Conservation (phyloP, 2,113 vertebrate genomes). For the Noctilio leporinus region DNA sequence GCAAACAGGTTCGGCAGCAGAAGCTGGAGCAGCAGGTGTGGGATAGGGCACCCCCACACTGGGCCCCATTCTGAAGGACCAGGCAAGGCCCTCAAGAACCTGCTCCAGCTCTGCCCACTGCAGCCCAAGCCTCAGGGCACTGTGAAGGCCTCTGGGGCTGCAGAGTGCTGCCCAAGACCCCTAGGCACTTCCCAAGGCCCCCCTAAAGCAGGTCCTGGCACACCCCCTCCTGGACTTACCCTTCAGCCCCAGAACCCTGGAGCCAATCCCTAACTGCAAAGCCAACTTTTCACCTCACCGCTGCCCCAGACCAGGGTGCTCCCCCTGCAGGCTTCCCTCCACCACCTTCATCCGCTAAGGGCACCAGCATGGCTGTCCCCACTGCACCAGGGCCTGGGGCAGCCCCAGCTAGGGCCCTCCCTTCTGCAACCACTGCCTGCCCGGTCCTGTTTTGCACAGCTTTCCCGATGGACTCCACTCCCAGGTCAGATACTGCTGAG, state of each 20-base stretch:
- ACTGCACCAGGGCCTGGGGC: constrained; percentile 82
- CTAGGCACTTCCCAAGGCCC: constrained; percentile 80
- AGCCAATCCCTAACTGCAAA: constrained; percentile 92
- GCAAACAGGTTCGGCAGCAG: constrained; percentile 84
- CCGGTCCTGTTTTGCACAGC: constrained; percentile 82
- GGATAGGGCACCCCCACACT: constrained; percentile 72
- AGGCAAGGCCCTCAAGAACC: constrained; percentile 87
- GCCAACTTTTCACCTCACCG: constrained; percentile 91
- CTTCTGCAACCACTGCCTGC: constrained; percentile 74
- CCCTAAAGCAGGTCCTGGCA: constrained; percentile 77
- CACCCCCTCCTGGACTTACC: constrained; percentile 64
- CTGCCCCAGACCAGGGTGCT: constrained; percentile 85
- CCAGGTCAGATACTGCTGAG: constrained; percentile 90
- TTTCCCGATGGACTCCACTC: constrained; percentile 76
- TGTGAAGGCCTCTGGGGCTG: constrained; percentile 46
- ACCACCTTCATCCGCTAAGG: constrained; percentile 86
- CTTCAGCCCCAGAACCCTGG: constrained; percentile 89
- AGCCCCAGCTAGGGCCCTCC: constrained; percentile 72
- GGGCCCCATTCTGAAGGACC: constrained; percentile 91
- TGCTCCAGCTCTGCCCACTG: constrained; percentile 80
- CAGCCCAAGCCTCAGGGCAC: too few relatives aligned
- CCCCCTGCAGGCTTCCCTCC: constrained; percentile 76
- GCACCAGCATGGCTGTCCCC: constrained; percentile 76
- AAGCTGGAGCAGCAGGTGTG: constrained; percentile 45
- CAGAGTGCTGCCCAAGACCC: constrained; percentile 59